Evolutionary conservation across 2,888 invertebrate species (phyloP), one percentile per base, ranked within the genome.

Genomic region (Myopa testacea): DNA sequence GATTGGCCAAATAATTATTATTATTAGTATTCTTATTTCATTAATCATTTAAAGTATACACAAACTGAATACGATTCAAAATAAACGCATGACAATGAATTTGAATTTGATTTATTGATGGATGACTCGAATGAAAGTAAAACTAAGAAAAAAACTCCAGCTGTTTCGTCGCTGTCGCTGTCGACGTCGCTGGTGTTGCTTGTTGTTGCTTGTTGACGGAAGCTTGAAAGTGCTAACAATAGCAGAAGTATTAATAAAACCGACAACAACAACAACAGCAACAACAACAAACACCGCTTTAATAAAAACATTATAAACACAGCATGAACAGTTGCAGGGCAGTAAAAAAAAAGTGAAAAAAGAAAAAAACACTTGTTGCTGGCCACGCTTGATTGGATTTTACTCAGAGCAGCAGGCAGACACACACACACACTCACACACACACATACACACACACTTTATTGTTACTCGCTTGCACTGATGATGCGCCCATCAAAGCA

Each of bases 211-310:
- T n/a, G n/a, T n/a, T n/a, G n/a, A n/a, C n/a, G n/a, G n/a, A n/a
- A 40, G 4, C 40, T 40, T 40, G 4, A 40, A 40, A 40, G 4
- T 40, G 5, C 4, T 55, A 55, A 7, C 10, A 4, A 7, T 55
- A n/a, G 65, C 65, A 38, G 14, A 38, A n/a, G 19, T 12, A 34
- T 63, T 16, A 38, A 68, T 14, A 16, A 68, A 37, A n/a, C n/a
- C n/a, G n/a, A n/a, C n/a, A 38, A 68, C 19, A 40, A 16, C 45
- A 68, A 45, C 16, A 68, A 68, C 45, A 68, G 38, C 40, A 68
- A 68, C 62, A 62, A 62, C 62, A 62, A 26, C 62, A 62, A 62
- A 62, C 34, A 7, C 12, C 4, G 26, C 12, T 8, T 3, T 4
- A 26, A 4, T 26, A 67, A 38, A 38, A 62, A 62, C 19, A 26